phyloP scores from a whole-genome alignment of 2,113 vertebrate genomes.

The Gymnorhina tibicen region DNA sequence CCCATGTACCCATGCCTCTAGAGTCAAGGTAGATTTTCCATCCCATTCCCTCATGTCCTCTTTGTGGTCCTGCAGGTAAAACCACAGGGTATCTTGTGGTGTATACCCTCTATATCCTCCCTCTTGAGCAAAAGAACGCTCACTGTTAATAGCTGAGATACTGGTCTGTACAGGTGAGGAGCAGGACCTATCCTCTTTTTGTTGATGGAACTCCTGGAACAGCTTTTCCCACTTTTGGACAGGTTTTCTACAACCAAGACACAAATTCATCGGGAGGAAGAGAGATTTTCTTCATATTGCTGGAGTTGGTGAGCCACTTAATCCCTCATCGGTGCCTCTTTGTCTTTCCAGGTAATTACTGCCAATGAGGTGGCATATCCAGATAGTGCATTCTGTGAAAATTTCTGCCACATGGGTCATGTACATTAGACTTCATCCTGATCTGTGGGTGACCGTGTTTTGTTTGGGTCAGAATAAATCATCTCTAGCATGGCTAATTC shows the following conservation, averaged over 20 bases:
- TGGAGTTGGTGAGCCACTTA: neutral
- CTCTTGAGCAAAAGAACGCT: neutral
- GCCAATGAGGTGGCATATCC: neutral
- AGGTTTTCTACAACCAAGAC: neutral
- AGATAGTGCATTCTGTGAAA: neutral
- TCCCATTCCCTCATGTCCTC: neutral
- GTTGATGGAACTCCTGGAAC: neutral
- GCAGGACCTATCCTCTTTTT: neutral
- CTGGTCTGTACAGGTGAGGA: no score
- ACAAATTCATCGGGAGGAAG: neutral
- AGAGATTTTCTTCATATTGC: neutral
- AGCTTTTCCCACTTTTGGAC: neutral
- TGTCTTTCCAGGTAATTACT: neutral
- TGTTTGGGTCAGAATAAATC: neutral
- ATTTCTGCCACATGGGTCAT: no score
- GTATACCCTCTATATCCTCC: neutral
- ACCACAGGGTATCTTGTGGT: neutral
- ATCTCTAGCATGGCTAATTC: neutral
- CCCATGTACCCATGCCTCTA: neutral
- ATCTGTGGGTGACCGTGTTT: neutral
- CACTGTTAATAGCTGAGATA: neutral
- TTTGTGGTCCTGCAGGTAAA: neutral
- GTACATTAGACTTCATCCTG: neutral
- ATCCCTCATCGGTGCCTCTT: neutral
- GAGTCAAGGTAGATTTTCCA: neutral